Percentiles rank a stretch among this genome's conserved stretches.
Conservation (phyloP, 2,797 vertebrate species). For the Etheostoma nigrum region DNA sequence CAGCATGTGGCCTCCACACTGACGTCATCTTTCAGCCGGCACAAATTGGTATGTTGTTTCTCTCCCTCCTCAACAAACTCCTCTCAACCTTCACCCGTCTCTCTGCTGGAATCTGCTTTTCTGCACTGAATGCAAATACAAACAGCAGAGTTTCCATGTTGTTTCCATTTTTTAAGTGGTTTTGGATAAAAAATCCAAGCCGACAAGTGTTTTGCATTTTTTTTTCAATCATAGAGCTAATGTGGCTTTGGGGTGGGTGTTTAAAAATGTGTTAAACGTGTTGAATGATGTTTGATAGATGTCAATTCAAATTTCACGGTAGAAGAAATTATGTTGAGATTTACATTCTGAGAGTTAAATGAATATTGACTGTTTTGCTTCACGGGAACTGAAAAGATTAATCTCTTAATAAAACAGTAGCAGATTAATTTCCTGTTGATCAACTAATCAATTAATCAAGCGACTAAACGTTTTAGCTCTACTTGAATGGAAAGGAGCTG, state of each 20-base stretch:
- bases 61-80: constrained; percentile 66
- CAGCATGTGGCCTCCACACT: constrained; percentile 63
- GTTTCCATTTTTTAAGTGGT: background rate
- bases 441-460: background rate
- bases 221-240: constrained; percentile 1
- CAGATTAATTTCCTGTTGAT: no score
- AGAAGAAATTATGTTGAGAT: background rate
- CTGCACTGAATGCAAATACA: constrained; percentile 25
- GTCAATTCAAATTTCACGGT: background rate
- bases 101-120: constrained; percentile 50
- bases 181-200: background rate
- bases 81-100: constrained; percentile 50
- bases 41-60: constrained; percentile 66
- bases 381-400: background rate
- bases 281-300: background rate
- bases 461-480: background rate
- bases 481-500: background rate
- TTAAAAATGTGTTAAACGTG: background rate
- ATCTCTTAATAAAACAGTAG: no score
- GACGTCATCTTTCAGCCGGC: constrained; percentile 62
- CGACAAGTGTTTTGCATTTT: constrained; percentile 15
- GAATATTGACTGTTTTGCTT: background rate
- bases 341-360: constrained; percentile 1
- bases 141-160: constrained; percentile 10
- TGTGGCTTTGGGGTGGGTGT: background rate